Evolutionary conservation across 1,140 invertebrate species (phyloP), one percentile per base, ranked within the genome.

Genomic region (Scaptomyza graminum): DNA sequence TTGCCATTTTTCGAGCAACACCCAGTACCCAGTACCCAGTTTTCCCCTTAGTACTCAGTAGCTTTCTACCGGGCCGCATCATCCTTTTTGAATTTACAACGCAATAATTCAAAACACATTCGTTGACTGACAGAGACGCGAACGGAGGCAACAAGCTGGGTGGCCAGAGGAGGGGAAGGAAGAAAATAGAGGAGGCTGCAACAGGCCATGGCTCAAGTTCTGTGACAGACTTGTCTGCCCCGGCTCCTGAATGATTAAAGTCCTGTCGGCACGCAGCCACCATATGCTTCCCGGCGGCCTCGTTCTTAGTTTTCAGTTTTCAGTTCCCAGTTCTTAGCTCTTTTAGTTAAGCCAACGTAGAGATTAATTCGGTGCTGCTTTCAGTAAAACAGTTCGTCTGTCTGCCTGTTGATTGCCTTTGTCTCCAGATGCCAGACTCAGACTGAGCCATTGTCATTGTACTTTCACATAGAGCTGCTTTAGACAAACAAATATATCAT

Each of bases 51-150:
- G 37, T n/a, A 41, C 37, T n/a, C 12, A 9, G 31, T 34, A 34
- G 31, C 37, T 51, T 5, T 46, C 11, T 47, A 34, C n/a, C 50
- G 31, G 66, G 22, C 5, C 57, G 50, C 70, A 82, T 65, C 72
- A 83, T 85, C 81, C 78, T 81, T 85, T 85, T 87, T 74, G 74
- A 87, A 87, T 87, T 81, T 85, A 81, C 81, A 87, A 74, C 66
- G 83, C 82, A 78, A 87, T 87, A 87, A 87, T 87, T 85, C 81
- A 85, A 85, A 85, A 87, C 78, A 76, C 82, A 88, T 85, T 87
- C 74, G 78, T 59, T 78, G 74, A 75, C 82, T 87, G 82, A 71
- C 76, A 62, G 8, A 34, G 66, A 60, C 59, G 54, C 37, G 43
- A 44, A 22, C 18, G 18, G 9, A 57, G 55, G 47, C 37, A 28